Evolutionary conservation across 92 coral and sea anemone species (phyloP).

Genomic region (Epizoanthus illoricatus): DNA sequence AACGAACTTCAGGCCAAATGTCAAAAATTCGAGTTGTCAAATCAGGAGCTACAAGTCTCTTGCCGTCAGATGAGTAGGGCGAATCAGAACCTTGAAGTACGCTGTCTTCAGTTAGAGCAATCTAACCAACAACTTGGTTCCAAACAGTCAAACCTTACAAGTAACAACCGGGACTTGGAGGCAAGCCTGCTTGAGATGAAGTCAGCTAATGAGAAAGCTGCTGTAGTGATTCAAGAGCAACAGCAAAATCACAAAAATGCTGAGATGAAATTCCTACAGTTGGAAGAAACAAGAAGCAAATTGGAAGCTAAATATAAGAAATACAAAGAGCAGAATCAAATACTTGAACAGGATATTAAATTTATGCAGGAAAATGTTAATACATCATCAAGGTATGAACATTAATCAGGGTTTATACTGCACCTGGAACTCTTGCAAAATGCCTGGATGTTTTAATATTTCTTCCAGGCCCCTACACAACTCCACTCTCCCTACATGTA

Average conservation of each 20-base stretch:
- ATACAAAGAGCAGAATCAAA: slow-evolving; percentile 64
- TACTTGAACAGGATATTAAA: slow-evolving; percentile 54
- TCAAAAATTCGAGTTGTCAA: slow-evolving; percentile 55
- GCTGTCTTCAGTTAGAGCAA: slow-evolving; percentile 71
- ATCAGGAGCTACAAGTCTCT: slow-evolving; percentile 64
- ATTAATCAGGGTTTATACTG: too few species aligned
- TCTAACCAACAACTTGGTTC: slow-evolving; percentile 48
- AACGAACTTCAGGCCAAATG: slow-evolving; percentile 75
- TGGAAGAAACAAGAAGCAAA: slow-evolving; percentile 61
- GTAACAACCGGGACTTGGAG: slow-evolving; percentile 52
- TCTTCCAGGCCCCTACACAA: too few species aligned
- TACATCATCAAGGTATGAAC: too few species aligned
- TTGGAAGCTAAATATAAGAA: slow-evolving; percentile 68
- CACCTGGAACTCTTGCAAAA: too few species aligned
- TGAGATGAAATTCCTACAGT: slow-evolving; percentile 51
- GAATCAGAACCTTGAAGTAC: slow-evolving; percentile 76
- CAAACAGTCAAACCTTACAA: slow-evolving; percentile 47
- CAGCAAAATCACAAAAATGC: slow-evolving; percentile 63
- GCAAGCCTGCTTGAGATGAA: slow-evolving; percentile 59
- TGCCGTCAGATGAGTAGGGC: slow-evolving; percentile 66
- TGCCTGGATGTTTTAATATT: too few species aligned
- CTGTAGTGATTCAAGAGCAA: slow-evolving; percentile 55
- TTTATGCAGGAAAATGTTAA: slow-evolving; percentile 51
- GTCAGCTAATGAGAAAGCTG: slow-evolving; percentile 58
- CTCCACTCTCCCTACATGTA: too few species aligned